Conservation (phyloP, 2,797 vertebrate species). For the Cossypha niveicapilla region DNA sequence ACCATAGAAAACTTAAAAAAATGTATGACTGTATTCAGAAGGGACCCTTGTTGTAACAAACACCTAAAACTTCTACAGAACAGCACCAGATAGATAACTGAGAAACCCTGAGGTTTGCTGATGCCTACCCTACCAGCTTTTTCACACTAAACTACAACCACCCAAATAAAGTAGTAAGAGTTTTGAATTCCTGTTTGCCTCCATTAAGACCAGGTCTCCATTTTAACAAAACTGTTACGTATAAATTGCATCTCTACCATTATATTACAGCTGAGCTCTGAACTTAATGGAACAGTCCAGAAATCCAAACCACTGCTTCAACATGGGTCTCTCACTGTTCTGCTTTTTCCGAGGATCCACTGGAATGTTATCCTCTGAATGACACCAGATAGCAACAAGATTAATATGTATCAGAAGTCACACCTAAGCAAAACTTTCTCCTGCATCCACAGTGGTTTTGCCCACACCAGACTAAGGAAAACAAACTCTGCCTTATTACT, state of each 20-base stretch:
- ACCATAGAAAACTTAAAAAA: not conserved
- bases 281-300: not conserved
- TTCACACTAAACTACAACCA: not conserved
- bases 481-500: not conserved
- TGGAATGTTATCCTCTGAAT: not conserved
- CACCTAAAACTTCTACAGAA: not conserved
- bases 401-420: not conserved
- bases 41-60: not conserved
- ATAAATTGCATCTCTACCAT: not conserved
- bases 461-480: not conserved
- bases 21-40: not conserved
- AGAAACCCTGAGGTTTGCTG: not conserved
- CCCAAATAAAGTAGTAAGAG: rapidly evolving
- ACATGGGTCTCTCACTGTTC: not conserved
- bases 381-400: not conserved
- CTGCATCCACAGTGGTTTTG: not conserved
- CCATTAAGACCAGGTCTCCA: not conserved
- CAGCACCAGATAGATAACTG: not conserved
- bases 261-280: not conserved
- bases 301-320: not conserved
- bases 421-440: not conserved
- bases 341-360: not conserved
- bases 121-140: not conserved
- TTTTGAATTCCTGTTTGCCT: not conserved
- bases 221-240: not conserved